phyloP scores from a whole-genome alignment of 2,888 invertebrate genomes.

The Encarsia formosa region DNA sequence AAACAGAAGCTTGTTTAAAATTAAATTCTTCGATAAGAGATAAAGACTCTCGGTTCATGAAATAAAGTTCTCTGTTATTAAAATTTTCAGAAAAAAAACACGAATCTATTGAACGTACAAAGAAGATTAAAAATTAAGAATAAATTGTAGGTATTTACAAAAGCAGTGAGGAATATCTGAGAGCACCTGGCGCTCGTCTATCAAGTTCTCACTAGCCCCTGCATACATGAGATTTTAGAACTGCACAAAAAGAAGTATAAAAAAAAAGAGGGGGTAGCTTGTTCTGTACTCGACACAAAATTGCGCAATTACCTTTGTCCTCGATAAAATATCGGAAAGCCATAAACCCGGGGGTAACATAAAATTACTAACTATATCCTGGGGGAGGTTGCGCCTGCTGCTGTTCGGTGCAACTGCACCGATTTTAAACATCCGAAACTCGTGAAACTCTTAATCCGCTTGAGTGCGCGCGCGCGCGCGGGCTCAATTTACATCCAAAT shows the following conservation, averaged over 20 bases:
- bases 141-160: no score
- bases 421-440: conserved; percentile 4
- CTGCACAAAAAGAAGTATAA: conserved; percentile 1
- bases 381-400: neutral
- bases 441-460: conserved; percentile 12
- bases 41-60: no score
- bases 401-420: neutral
- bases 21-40: no score
- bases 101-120: no score
- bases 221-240: conserved; percentile 7
- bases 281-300: neutral
- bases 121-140: no score
- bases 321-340: conserved; percentile 23
- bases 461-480: neutral
- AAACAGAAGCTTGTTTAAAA: no score
- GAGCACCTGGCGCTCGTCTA: no score
- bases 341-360: conserved; percentile 23
- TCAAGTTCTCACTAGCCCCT: conserved; percentile 3
- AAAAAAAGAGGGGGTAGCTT: neutral
- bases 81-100: no score
- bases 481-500: conserved; percentile 21
- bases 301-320: conserved; percentile 4
- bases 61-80: no score
- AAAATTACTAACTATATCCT: conserved; percentile 16
- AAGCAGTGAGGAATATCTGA: no score